Base-by-base conservation (phyloP, 2,797 vertebrate species). In the Varecia variegata region DNA sequence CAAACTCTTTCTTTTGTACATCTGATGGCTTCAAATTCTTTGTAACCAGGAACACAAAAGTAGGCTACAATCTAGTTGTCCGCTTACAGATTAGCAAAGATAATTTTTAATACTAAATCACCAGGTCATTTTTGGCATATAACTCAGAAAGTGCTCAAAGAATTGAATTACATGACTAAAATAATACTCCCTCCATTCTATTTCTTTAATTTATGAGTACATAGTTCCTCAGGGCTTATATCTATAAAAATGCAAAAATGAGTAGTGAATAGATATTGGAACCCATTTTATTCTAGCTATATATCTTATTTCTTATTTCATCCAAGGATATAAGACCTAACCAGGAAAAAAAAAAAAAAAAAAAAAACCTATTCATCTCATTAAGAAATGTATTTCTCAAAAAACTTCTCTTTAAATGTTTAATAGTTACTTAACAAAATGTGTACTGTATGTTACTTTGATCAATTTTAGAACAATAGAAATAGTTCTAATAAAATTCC, bases 211-310 rank as follows among this genome's bases (percentile, higher is more conserved):
- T 71, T 56, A 68, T 71, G n/a, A 77, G 10, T 82, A 76, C 13
- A 65, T 35, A 5, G 10, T 81, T 88, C 50, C 32, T 90, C 45
- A 94, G 43, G 7, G 47, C 10, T 81, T 91, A 65, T 21, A 38
- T 74, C 50, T 65, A 84, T 81, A 80, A 80, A 87, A 94, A n/a
- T 92, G 20, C 92, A 95, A 58, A 96, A 68, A 73, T 62, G 25
- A 17, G 32, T 17, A 79, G 38, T 32, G 54, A 95, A 81, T 77
- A 89, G 17, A 70, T 84, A 71, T 76, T 81, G 30, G 52, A 79
- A 67, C 3, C 7, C 15, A 43, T 68, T 43, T 76, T 60, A 79
- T 62, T 82, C 30, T 35, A 83, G 11, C 18, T 58, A 62, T 77
- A 86, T n/a, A 50, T 74, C 32, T 54, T 77, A 54, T 77, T 56